Percentiles rank a stretch among this genome's conserved stretches.
Evolutionary conservation across 1,140 invertebrate genomes (phyloP).

Genomic region (Drosophila erecta): DNA sequence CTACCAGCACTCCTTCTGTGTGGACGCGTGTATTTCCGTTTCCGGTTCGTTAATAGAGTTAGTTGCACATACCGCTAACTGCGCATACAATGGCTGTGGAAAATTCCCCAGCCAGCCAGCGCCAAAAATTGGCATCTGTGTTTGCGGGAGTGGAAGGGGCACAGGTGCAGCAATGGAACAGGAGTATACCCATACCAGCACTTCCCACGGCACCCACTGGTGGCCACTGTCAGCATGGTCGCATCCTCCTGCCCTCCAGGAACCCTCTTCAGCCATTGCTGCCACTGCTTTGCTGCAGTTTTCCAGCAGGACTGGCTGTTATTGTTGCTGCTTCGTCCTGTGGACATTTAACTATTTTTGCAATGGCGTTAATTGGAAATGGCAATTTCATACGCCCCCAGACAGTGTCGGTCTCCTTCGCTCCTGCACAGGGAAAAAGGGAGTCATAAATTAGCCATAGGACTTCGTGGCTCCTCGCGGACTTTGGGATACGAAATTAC

Average conservation of each 20-base stretch:
- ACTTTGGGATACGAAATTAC: too few relatives aligned
- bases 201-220: constrained; percentile 14
- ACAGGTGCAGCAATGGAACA: constrained; percentile 21
- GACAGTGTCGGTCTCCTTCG: constrained; percentile 1
- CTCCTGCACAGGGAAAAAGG: not conserved
- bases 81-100: constrained; percentile 35
- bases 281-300: constrained; percentile 48
- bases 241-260: not conserved
- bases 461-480: too few relatives aligned
- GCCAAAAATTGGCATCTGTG: constrained; percentile 46
- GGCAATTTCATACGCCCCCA: constrained; percentile 76
- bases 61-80: constrained; percentile 70
- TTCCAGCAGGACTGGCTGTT: constrained; percentile 24
- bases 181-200: constrained; percentile 12
- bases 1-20: constrained; percentile 1
- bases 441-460: not conserved
- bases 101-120: constrained; percentile 53
- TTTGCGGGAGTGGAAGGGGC: constrained; percentile 3
- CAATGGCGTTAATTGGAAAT: constrained; percentile 83
- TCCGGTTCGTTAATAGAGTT: constrained; percentile 83
- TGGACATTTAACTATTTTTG: constrained; percentile 80
- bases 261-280: constrained; percentile 30
- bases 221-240: constrained; percentile 48
- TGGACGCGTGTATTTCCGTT: constrained; percentile 61
- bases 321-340: constrained; percentile 43